Percentiles rank a stretch among this genome's conserved stretches.
Evolutionary conservation across 2,888 invertebrate species (phyloP).

Genomic region (Tridacna gigas): DNA sequence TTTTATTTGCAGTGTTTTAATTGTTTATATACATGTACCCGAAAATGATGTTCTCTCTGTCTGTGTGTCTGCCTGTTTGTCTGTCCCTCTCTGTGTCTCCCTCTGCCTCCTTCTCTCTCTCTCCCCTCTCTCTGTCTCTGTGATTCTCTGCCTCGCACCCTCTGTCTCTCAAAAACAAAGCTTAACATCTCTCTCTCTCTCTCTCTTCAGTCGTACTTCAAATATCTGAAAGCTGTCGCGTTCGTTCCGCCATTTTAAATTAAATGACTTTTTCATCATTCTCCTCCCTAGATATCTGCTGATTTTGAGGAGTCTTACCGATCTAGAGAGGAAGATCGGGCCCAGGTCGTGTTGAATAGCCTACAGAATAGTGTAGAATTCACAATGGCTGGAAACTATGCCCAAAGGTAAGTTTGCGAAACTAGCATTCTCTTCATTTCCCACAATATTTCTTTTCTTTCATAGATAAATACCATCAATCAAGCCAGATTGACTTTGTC

Average conservation of each 20-base stretch:
- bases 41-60: too few relatives aligned
- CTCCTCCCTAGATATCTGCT: not conserved
- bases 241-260: too few relatives aligned
- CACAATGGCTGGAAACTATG: slow-evolving; percentile 20
- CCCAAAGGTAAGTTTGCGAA: not conserved
- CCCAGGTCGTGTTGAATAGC: not conserved
- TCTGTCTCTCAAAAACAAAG: not conserved
- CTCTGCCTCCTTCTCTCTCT: not conserved
- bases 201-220: not conserved
- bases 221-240: too few relatives aligned
- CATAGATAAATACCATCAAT: too few relatives aligned
- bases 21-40: too few relatives aligned
- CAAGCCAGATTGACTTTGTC: too few relatives aligned
- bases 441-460: not conserved
- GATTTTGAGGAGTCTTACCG: slow-evolving; percentile 1
- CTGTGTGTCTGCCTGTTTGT: not conserved
- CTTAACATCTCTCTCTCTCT: not conserved
- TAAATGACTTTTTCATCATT: too few relatives aligned
- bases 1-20: too few relatives aligned
- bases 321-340: slow-evolving; percentile 11
- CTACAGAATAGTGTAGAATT: slow-evolving; percentile 16
- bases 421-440: not conserved
- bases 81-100: not conserved
- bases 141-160: not conserved
- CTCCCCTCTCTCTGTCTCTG: not conserved